Evolutionary conservation across 2,888 invertebrate species (phyloP), one percentile per base, ranked within the genome.

Genomic region (Protonemura montana): DNA sequence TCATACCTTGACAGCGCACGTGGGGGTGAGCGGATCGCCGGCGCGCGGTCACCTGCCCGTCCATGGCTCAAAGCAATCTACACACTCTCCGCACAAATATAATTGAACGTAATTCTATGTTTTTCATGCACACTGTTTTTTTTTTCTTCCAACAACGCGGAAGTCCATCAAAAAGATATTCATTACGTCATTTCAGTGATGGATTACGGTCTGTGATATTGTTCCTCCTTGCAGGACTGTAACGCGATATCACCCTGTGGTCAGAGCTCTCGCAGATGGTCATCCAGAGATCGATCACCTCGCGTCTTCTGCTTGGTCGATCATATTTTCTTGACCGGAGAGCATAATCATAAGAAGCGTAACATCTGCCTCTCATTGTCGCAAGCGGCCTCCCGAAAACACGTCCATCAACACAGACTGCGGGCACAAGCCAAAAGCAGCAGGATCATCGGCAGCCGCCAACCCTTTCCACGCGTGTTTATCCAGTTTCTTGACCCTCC

Each of bases 401-500:
- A 59, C 13, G 59, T 59, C 59, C 59, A 59, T 59, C 59, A 59
- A 59, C 59, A 59, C 59, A 10, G 35, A 35, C 35, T 3, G 2
- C 21, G 59, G 59, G 59, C 59, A 59, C 59, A 59, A 59, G 59
- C 59, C 59, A 59, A 21, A 13, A 59, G 59, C 16, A 41, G 41
- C 41, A 41, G 41, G 6, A 5, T 5, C 41, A 41, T 5, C 77
- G n/a, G 77, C 77, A 78, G 27, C 26, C 28, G 78, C 27, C 78
- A 10, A 13, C 27, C 7, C 78, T 21, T 6, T 27, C 59, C 59
- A 59, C 59, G 59, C 78, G 26, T 78, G 28, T 78, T 78, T 78
- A 28, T 78, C 78, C 78, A 78, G 78, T 78, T 78, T 78, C 78
- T 78, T 78, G 78, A 78, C 78, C 78, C 78, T 10, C 27, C 26